Evolutionary conservation across 2,888 invertebrate species (phyloP).

Genomic region (Uloborus plumipes): DNA sequence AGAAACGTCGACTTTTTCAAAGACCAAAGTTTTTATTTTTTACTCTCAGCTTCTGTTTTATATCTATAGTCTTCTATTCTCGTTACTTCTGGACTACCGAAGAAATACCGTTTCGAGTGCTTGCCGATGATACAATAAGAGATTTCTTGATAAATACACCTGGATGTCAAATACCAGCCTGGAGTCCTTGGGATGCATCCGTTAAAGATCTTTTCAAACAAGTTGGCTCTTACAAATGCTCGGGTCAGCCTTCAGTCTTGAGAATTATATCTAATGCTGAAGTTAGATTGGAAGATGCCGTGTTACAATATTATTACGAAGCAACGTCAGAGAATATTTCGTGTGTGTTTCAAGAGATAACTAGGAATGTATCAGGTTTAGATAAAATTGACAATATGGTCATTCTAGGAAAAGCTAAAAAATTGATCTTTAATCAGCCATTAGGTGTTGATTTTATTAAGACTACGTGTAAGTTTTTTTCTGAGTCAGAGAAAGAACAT

Average conservation of each 20-base stretch:
- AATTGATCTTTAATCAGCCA: slow-evolving; percentile 30
- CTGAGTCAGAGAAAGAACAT: neutral
- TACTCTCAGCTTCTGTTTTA: slow-evolving; percentile 25
- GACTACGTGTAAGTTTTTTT: slow-evolving; percentile 19
- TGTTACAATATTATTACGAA: slow-evolving; percentile 56
- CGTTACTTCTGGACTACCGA: slow-evolving; percentile 17
- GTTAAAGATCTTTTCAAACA: slow-evolving; percentile 31
- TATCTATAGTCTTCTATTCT: slow-evolving; percentile 26
- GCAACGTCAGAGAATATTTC: slow-evolving; percentile 26
- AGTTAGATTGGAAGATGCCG: slow-evolving; percentile 36
- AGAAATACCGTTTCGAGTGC: slow-evolving; percentile 13
- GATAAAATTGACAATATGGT: slow-evolving; percentile 38
- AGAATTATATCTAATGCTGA: slow-evolving; percentile 29
- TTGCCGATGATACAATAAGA: slow-evolving; percentile 19
- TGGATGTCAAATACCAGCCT: slow-evolving; percentile 60
- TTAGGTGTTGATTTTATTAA: slow-evolving; percentile 43
- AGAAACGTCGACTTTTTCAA: slow-evolving; percentile 8
- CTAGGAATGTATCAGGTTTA: neutral
- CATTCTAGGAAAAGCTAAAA: neutral
- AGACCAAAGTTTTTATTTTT: slow-evolving; percentile 29
- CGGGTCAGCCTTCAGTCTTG: slow-evolving; percentile 40
- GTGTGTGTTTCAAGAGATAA: slow-evolving; percentile 45
- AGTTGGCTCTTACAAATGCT: slow-evolving; percentile 40
- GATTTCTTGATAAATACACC: slow-evolving; percentile 46
- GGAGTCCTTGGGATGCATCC: slow-evolving; percentile 47